Evolutionary conservation across 2,113 vertebrate species (phyloP), one percentile per base, ranked within the genome.

Genomic region (Saiga tatarica): DNA sequence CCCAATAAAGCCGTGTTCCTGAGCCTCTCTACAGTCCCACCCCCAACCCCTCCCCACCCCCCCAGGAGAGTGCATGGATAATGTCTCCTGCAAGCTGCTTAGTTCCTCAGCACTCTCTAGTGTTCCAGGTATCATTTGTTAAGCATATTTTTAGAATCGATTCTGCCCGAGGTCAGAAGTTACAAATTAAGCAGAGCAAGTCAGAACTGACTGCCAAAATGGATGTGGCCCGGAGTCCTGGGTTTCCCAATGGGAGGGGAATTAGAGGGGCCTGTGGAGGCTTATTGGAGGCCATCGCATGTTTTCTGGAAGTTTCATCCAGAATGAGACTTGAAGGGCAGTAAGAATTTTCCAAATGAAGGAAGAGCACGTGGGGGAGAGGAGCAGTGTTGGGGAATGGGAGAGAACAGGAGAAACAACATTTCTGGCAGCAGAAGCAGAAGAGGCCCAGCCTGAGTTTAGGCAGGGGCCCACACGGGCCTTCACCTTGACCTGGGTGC

Each of bases 121-220:
- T 91, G 57, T 95, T 97, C 88, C 67, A 91, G 2, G 26, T 91
- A 89, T 81, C 96, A 62, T 94, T 97, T 78, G 94, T 96, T 81
- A 95, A 81, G 82, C 74, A 60, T 92, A 83, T 87, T 95, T 94
- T 96, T 81, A 85, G 84, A 87, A 81, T 79, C 78, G 89, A 7
- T 91, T 87, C 52, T 19, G 30, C 78, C 78, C 93, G 55, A 95
- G 71, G 39, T 71, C 60, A 82, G 50, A 92, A 62, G 60, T 83
- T 76, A 76, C 82, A 84, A 67, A 96, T 94, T 93, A 7, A 94
- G 55, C 95, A 79, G 64, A 92, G 76, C 83, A 94, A 47, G 33
- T 21, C 36, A 87, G 95, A 96, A 95, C 52, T n/a, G 52, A 85
- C 57, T 10, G n/a, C 95, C 92, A 90, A 95, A 85, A 83, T 17